Conservation (phyloP, 2,113 vertebrate species). For the Puntigrus tetrazona region DNA sequence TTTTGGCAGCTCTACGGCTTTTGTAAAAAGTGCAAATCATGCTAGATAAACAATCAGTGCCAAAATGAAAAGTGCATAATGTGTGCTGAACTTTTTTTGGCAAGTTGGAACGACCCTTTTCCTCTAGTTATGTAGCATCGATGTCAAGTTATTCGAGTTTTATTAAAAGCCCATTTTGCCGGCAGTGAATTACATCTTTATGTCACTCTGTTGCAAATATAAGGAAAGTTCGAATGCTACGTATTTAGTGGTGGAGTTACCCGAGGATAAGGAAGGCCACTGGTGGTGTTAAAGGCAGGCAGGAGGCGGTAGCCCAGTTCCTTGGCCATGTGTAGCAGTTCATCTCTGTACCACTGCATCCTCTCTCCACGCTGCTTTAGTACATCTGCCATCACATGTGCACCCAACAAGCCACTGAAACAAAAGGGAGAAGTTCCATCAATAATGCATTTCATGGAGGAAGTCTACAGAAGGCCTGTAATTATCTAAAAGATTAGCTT, state of each 20-base stretch:
- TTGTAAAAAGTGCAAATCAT: background rate
- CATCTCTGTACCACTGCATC: slow-evolving; percentile 96
- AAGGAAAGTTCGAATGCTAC: background rate
- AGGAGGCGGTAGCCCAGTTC: slow-evolving; percentile 90
- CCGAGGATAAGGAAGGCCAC: slow-evolving; percentile 95
- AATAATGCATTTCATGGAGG: background rate
- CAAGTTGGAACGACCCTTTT: background rate
- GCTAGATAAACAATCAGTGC: background rate
- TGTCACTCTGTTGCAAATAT: background rate
- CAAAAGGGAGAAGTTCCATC: background rate
- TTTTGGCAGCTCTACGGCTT: background rate
- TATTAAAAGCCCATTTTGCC: background rate
- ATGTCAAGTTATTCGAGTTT: background rate
- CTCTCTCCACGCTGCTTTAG: slow-evolving; percentile 88
- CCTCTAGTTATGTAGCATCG: background rate
- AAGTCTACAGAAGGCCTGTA: background rate
- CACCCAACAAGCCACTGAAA: slow-evolving; percentile 89
- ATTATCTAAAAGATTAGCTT: background rate
- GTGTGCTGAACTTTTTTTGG: background rate
- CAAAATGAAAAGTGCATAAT: background rate
- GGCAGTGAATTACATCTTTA: background rate
- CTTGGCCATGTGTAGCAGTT: slow-evolving; percentile 95
- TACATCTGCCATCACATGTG: slow-evolving; percentile 94
- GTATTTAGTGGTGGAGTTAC: slow-evolving; percentile 72
- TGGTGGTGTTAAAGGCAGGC: slow-evolving; percentile 97